Conservation (phyloP, 30 jellyfish, hydroid and myxozoan species). For the Turritopsis dohrnii region DNA sequence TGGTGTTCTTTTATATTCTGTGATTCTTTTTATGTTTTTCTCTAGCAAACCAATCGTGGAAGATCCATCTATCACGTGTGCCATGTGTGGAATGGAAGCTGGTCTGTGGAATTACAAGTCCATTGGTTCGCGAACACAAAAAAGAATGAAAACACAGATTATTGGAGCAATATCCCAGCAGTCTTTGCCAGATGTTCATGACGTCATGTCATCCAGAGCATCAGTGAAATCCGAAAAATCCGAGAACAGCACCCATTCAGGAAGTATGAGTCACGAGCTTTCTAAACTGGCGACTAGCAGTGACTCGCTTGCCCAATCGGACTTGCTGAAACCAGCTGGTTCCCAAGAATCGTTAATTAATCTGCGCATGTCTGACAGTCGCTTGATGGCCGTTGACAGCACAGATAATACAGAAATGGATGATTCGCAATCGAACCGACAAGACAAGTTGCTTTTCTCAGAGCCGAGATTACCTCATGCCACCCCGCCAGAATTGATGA, state of each 20-base stretch:
- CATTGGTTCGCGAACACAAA: constrained; percentile 13
- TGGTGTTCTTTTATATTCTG: too few species aligned
- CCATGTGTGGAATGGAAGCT: constrained; percentile 71
- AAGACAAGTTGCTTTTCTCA: constrained; percentile 31
- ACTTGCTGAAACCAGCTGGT: constrained; percentile 37
- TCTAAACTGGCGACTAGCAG: constrained; percentile 40
- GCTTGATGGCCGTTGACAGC: constrained; percentile 24
- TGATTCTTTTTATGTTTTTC: background rate
- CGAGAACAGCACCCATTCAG: constrained; percentile 18
- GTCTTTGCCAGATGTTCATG: constrained; percentile 48
- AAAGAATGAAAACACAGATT: constrained; percentile 10
- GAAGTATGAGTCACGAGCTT: constrained; percentile 30
- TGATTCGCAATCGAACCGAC: background rate
- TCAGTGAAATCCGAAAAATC: constrained; percentile 58
- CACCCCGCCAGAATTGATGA: constrained; percentile 89
- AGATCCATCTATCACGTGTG: constrained; percentile 78
- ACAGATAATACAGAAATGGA: constrained; percentile 2
- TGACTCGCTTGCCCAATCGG: constrained; percentile 38
- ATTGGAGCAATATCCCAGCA: constrained; percentile 32
- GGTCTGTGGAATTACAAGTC: constrained; percentile 89
- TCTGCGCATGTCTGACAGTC: constrained; percentile 32
- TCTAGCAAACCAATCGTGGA: constrained; percentile 58
- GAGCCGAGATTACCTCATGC: constrained; percentile 74
- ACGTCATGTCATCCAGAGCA: constrained; percentile 67
- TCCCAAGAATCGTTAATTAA: constrained; percentile 42